Percentiles rank a stretch among this genome's conserved stretches.
phyloP scores from a whole-genome alignment of 2,888 invertebrate species.

The Carterocephalus palaemon region DNA sequence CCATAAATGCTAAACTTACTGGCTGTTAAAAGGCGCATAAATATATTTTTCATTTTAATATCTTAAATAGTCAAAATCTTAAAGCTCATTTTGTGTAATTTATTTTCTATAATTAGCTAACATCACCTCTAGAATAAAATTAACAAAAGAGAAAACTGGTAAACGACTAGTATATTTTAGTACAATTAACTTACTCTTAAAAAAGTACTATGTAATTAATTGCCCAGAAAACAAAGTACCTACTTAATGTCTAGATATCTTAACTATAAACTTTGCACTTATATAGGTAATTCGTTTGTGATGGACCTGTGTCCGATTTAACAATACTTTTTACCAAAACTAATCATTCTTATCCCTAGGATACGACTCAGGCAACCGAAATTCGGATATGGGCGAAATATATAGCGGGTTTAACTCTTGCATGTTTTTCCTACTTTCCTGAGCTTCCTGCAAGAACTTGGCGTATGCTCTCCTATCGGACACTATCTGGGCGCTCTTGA shows the following conservation, averaged over 20 bases:
- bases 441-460: conserved; percentile 67
- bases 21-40: no score
- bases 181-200: background rate
- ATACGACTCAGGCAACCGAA: conserved; percentile 74
- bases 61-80: no score
- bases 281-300: no score
- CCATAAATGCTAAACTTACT: no score
- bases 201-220: no score
- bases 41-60: no score
- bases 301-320: no score
- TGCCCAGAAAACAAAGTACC: no score
- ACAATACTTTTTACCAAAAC: conserved; percentile 13
- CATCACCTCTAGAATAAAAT: no score
- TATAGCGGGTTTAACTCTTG: conserved; percentile 81
- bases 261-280: background rate
- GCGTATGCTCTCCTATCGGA: conserved; percentile 78
- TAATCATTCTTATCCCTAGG: conserved; percentile 64
- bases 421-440: conserved; percentile 58
- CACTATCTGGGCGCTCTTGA: conserved; percentile 62
- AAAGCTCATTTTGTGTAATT: conserved; percentile 8
- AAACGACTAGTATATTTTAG: background rate
- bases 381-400: conserved; percentile 78
- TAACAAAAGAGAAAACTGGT: no score
- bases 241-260: no score
- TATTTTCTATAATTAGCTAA: no score